These are phyloP conservation scores for Cacoxenus indagator DNA, from an alignment of 2,888 invertebrate genomes.

Conservation along the genomic window DNA sequence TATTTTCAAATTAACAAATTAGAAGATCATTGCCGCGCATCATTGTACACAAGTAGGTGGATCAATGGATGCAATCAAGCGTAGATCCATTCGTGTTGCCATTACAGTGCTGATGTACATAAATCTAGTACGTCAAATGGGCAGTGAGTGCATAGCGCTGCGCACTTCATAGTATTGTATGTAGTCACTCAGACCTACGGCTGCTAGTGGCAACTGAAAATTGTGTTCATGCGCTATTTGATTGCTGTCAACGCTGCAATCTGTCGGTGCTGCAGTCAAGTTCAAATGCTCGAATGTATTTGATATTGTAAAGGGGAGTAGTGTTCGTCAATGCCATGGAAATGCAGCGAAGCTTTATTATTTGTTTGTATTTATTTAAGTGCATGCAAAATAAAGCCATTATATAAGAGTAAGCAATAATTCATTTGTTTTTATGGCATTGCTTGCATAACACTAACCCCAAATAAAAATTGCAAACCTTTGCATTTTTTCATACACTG, in stretches of 20 bases:
- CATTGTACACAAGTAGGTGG: conserved; percentile 32
- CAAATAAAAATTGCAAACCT: neutral
- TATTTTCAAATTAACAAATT: conserved; percentile 60
- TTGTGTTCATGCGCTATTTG: conserved; percentile 13
- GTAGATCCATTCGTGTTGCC: conserved; percentile 40
- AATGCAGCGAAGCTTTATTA: neutral
- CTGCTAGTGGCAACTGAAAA: neutral
- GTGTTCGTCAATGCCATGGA: neutral
- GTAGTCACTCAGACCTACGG: neutral
- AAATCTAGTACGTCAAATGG: neutral
- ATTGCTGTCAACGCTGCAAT: conserved; percentile 22
- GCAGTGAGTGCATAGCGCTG: neutral
- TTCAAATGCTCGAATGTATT: conserved; percentile 7
- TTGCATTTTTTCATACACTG: neutral
- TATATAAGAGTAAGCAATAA: neutral
- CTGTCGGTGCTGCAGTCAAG: conserved; percentile 27
- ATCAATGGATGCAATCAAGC: conserved; percentile 49
- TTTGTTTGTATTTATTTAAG: neutral
- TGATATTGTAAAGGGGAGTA: neutral
- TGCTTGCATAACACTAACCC: neutral
- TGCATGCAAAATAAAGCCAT: neutral
- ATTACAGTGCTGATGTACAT: neutral
- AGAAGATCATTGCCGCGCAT: conserved; percentile 59
- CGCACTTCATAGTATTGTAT: neutral
- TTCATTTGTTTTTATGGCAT: neutral